Base-by-base conservation (phyloP, 2,113 vertebrate species). In the Corythornis vintsioides region DNA sequence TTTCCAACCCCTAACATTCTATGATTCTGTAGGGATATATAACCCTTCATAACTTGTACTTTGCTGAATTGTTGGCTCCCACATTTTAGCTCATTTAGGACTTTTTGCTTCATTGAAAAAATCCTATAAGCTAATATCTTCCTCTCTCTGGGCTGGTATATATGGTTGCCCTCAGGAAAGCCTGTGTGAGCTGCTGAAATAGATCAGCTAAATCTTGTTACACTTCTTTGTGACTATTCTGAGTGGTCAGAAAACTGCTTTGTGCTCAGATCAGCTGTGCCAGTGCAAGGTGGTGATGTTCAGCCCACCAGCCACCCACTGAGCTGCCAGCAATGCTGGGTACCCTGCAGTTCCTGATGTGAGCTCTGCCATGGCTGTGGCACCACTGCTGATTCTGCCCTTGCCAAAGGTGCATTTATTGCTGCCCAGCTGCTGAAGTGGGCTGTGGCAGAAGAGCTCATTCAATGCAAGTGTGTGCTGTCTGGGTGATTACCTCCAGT, bases 271-370 rank as follows among this genome's bases (percentile, higher is more conserved):
- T 31, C 8, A 11, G 38, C 57, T 29, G 29, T 43, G 47, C 42
- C 8, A 3, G 16, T 6, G 29, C 0, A 0, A 15, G 42, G 17
- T 11, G 15, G 3, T 0, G 0, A 8, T 38, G 79, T 9, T 26
- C 15, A 11, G 73, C 12, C 26, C 0, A 2, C 55, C 72, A n/a
- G 5, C 22, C 7, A 22, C 35, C 18, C 2, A 12, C 1, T 7
- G 70, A 4, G 0, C 42, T 4, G 17, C 15, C 26, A 25, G 29
- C 0, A 0, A 8, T 71, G 59, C 28, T 76, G 80, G 35, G 17
- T 40, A 4, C 77, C 60, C 2, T 0, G 4, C 28, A 8, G 16
- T 21, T 31, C 6, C 22, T 10, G 50, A 19, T 60, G 47, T 0
- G 1, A 14, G 28, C 40, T 80, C 29, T 1, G 0, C 45, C 12